Conservation (phyloP, 2,797 vertebrate species). For the Crypturellus tataupa region DNA sequence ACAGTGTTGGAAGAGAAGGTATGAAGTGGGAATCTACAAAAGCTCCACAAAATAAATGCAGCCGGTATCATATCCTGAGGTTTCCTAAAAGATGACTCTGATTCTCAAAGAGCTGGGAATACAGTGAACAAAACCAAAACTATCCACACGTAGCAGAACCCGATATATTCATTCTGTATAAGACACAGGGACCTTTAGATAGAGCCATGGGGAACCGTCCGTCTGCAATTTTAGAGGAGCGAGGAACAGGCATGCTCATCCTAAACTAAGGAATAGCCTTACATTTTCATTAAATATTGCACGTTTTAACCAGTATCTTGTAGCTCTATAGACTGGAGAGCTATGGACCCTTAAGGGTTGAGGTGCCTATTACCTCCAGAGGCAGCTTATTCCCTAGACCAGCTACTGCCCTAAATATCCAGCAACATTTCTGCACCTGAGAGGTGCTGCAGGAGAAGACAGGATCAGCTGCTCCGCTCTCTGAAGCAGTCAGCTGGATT, state of each 20-base stretch:
- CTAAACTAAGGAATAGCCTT: not conserved
- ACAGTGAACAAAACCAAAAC: not conserved
- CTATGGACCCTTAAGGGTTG: not conserved
- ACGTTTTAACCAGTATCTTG: not conserved
- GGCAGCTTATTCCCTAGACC: not conserved
- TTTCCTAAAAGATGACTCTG: not conserved
- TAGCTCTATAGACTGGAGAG: not conserved
- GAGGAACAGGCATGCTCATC: not conserved
- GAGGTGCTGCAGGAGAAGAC: conserved; percentile 12
- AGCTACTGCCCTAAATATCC: not conserved
- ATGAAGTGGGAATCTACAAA: not conserved
- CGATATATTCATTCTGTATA: not conserved
- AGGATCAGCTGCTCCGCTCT: conserved; percentile 68
- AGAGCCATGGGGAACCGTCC: not conserved
- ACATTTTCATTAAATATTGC: not conserved
- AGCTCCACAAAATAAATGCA: not conserved
- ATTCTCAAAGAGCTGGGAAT: not conserved
- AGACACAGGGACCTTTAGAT: not conserved
- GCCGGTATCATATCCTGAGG: not conserved
- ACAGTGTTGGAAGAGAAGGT: rapidly evolving
- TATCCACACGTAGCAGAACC: rapidly evolving
- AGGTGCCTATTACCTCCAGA: not conserved
- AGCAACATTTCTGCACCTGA: not conserved
- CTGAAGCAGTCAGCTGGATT: conserved; percentile 81
- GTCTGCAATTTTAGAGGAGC: not conserved